phyloP scores from a whole-genome alignment of 92 coral and sea anemone species.

The Epizoanthus scotinus region DNA sequence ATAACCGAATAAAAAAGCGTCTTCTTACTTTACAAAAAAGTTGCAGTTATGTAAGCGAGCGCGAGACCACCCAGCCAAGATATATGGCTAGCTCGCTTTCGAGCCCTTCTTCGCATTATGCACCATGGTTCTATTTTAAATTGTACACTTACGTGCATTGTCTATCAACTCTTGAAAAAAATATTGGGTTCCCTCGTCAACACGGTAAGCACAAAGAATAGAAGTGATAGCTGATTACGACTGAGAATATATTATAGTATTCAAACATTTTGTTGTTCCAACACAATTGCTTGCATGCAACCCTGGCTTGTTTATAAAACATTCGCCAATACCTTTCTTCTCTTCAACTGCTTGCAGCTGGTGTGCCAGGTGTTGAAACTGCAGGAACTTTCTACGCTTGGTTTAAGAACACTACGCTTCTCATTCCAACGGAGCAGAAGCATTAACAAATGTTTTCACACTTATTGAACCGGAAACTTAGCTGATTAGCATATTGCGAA shows the following conservation, averaged over 20 bases:
- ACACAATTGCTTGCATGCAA: neutral
- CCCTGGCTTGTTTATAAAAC: too few species aligned
- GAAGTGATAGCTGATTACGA: too few species aligned
- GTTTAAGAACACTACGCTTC: conserved; percentile 18
- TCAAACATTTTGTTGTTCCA: neutral
- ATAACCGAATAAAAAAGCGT: too few species aligned
- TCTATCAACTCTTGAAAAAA: too few species aligned
- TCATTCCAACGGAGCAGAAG: neutral
- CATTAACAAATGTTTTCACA: conserved; percentile 19
- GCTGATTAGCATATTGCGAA: conserved; percentile 8
- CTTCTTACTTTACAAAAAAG: too few species aligned
- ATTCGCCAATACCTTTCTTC: neutral
- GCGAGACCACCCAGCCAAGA: too few species aligned
- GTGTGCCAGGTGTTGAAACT: conserved; percentile 14
- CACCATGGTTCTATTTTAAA: neutral
- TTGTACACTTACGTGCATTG: too few species aligned
- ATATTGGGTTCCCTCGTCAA: too few species aligned
- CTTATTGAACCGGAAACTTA: conserved; percentile 35
- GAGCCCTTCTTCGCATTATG: neutral
- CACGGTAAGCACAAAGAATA: too few species aligned
- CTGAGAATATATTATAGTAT: too few species aligned
- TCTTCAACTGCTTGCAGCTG: conserved; percentile 29
- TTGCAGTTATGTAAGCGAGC: too few species aligned
- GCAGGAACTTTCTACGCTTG: conserved; percentile 25
- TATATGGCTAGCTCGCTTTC: neutral